These are phyloP conservation scores for Phalacrocorax aristotelis DNA, from an alignment of 2,113 vertebrate species.

Conservation along the genomic window DNA sequence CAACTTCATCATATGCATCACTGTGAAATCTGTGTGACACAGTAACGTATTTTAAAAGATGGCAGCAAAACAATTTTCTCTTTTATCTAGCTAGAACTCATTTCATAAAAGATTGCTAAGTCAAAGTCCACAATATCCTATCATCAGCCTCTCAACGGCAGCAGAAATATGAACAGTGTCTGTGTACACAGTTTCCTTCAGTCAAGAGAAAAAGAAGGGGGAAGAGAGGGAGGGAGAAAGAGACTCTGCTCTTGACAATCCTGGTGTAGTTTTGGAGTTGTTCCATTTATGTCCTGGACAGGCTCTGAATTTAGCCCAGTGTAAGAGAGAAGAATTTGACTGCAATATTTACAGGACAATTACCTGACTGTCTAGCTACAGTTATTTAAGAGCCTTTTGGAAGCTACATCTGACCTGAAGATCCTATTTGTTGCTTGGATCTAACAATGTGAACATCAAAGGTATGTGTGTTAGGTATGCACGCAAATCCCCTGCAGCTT, in stretches of 20 bases:
- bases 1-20: conserved; percentile 22
- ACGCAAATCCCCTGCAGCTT: conserved; percentile 58
- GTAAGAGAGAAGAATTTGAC: neutral
- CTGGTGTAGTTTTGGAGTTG: neutral
- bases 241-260: neutral
- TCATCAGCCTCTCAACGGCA: neutral
- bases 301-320: neutral
- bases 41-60: conserved; percentile 18
- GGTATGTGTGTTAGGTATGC: conserved; percentile 53
- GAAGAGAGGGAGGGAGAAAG: neutral
- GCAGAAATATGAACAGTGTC: neutral
- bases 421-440: conserved; percentile 39
- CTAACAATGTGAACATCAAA: conserved; percentile 59
- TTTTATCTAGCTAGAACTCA: neutral
- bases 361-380: conserved; percentile 55
- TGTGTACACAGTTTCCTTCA: neutral
- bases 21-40: neutral
- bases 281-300: neutral
- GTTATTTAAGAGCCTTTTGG: conserved; percentile 50
- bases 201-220: neutral
- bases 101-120: conserved; percentile 31
- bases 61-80: conserved; percentile 1
- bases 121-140: neutral
- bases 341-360: conserved; percentile 43
- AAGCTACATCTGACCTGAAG: conserved; percentile 40